Conservation (phyloP, 2,888 invertebrate genomes). For the Neria commutata region DNA sequence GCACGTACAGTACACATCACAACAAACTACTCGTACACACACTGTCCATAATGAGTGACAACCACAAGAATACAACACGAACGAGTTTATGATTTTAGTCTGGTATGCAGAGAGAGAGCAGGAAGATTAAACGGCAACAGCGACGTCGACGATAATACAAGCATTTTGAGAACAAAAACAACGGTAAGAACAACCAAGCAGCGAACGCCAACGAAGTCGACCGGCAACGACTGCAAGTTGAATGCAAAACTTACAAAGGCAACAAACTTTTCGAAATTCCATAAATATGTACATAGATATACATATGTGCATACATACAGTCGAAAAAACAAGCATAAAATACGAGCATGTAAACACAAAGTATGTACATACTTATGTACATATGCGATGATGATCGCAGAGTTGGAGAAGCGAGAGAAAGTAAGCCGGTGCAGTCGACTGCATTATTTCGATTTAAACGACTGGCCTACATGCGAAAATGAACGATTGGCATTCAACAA, state of each 20-base stretch:
- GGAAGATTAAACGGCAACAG: background rate
- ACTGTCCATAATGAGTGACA: conserved; percentile 18
- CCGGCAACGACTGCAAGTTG: too few relatives aligned
- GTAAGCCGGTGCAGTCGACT: conserved; percentile 22
- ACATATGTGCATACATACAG: conserved; percentile 47
- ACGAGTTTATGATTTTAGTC: too few relatives aligned
- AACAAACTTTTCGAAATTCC: too few relatives aligned
- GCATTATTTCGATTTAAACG: too few relatives aligned
- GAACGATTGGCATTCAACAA: too few relatives aligned
- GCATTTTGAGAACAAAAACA: background rate
- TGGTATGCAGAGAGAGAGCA: too few relatives aligned
- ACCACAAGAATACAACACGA: background rate
- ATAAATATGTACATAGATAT: conserved; percentile 29
- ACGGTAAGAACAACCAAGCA: background rate
- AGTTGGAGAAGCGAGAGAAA: conserved; percentile 29
- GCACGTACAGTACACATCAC: conserved; percentile 36
- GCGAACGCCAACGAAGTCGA: background rate
- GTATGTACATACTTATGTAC: too few relatives aligned
- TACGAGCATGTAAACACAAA: too few relatives aligned
- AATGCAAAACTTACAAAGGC: too few relatives aligned
- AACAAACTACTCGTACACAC: conserved; percentile 36
- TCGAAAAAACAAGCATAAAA: conserved; percentile 36
- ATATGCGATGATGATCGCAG: too few relatives aligned
- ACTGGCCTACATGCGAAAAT: too few relatives aligned
- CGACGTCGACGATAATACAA: background rate